These are phyloP conservation scores for Stigmatopora argus DNA, from an alignment of 2,113 vertebrate species.

Conservation along the genomic window DNA sequence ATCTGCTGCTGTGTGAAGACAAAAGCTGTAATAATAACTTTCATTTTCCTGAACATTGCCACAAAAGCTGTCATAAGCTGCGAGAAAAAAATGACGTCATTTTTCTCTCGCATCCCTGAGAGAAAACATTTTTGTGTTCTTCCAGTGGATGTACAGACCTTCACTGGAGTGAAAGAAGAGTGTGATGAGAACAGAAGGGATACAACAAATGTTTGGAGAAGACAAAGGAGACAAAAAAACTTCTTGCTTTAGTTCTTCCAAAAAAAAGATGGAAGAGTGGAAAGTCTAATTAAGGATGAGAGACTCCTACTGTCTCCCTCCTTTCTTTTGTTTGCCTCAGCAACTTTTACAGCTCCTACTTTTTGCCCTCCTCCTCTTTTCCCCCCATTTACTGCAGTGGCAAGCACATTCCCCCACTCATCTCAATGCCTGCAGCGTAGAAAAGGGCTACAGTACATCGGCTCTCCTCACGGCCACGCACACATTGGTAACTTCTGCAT, in stretches of 20 bases:
- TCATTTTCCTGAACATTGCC: background rate
- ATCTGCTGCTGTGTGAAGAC: background rate
- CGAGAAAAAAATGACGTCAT: background rate
- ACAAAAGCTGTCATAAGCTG: background rate
- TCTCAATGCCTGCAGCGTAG: constrained; percentile 55
- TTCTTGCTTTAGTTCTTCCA: constrained; percentile 35
- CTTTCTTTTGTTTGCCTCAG: constrained; percentile 66
- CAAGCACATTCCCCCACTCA: constrained; percentile 60
- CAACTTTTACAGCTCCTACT: constrained; percentile 63
- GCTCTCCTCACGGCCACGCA: constrained; percentile 37
- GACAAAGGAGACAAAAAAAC: constrained; percentile 4
- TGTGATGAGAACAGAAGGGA: constrained; percentile 8
- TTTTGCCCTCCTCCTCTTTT: constrained; percentile 17
- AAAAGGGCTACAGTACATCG: constrained; percentile 36
- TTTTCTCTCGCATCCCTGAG: background rate
- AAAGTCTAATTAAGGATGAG: constrained; percentile 67
- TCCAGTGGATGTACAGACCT: background rate
- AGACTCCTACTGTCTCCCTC: constrained; percentile 55
- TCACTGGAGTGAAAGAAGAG: constrained; percentile 10
- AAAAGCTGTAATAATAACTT: background rate
- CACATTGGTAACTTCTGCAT: constrained; percentile 20
- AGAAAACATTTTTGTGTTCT: background rate
- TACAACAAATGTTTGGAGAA: constrained; percentile 19
- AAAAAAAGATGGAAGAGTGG: constrained; percentile 32
- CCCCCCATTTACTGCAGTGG: constrained; percentile 65